A percentile compares a stretch with the other conserved stretches of the same genome.
These are phyloP conservation scores for Tetrao urogallus DNA, from an alignment of 2,113 vertebrate species.

Conservation along the genomic window DNA sequence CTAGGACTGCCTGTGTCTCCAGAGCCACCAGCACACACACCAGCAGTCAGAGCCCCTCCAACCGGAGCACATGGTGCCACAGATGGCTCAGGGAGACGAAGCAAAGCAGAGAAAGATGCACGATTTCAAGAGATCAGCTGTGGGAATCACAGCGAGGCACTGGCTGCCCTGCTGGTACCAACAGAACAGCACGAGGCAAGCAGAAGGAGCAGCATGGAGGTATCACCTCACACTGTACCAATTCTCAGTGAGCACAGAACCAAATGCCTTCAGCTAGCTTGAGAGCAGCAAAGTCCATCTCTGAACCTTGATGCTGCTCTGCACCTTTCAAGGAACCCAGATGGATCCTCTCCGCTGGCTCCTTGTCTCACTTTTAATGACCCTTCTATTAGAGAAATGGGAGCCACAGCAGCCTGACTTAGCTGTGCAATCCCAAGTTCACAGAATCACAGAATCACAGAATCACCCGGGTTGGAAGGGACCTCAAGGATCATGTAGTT, in stretches of 20 bases:
- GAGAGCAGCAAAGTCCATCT: not conserved
- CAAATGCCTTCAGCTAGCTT: not conserved
- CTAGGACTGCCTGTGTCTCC: not conserved
- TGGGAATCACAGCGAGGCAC: not conserved
- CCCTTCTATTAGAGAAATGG: not conserved
- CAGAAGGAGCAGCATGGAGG: rapidly evolving
- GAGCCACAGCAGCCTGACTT: not conserved
- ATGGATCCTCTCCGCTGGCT: not conserved
- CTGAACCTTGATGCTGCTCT: not conserved
- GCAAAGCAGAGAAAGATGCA: not conserved
- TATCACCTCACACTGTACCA: not conserved
- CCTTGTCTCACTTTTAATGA: not conserved
- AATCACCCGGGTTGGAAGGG: too few species aligned
- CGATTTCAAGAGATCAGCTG: not conserved
- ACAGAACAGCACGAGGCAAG: not conserved
- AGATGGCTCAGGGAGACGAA: not conserved
- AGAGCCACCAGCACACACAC: not conserved
- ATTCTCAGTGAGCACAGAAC: not conserved
- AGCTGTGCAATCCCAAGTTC: not conserved
- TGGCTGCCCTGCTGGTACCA: not conserved
- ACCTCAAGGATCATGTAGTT: too few species aligned
- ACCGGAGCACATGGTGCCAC: not conserved
- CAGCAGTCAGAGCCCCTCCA: not conserved
- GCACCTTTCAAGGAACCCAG: not conserved
- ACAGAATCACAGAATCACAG: too few species aligned